Base-by-base conservation (phyloP, 2,113 vertebrate genomes). In the Noctilio leporinus region DNA sequence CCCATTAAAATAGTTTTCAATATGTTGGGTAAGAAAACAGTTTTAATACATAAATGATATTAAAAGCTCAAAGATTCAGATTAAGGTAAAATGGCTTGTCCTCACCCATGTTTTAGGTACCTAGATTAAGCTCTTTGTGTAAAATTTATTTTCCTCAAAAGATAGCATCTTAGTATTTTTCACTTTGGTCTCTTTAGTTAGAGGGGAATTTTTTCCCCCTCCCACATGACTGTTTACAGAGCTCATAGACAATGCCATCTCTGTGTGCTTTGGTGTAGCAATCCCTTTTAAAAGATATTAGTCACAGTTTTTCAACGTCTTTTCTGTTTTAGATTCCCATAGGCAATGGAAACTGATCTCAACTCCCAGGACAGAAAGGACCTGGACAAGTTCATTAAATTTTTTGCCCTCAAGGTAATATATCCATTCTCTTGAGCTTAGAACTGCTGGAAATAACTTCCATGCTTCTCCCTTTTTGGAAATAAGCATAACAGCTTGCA, bases 381-480 rank as follows among this genome's bases (percentile, higher is more conserved):
- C 98, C 98, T 99, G 99, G 99, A 99, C 98, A 99, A 99, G 97
- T 99, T 99, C 97, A 99, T 99, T 94, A 99, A 99, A 97, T 99
- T 99, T 98, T 99, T 99, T 98, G 99, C 99, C 89, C 98, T 99
- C 95, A 99, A 99, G 99, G 99, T 99, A 98, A 97, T 76, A 70
- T 77, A 38, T 94, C 86, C 24, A 35, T 96, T 94, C 40, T 92
- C 33, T 77, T 84, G 80, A 64, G 40, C 85, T 53, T 65, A 67
- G 57, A 69, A 45, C 86, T 89, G 64, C 89, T 96, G 55, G 49
- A 96, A 91, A 93, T 95, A 86, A 91, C 83, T 77, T 92, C 86
- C 30, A 4, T 92, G 77, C 76, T 82, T 92, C 67, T 95, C 64
- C 35, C 33, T 62, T 88, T 97, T 97, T 93, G 84, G 93, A 92